Conservation (phyloP, 2,113 vertebrate species). For the Sus scrofa region DNA sequence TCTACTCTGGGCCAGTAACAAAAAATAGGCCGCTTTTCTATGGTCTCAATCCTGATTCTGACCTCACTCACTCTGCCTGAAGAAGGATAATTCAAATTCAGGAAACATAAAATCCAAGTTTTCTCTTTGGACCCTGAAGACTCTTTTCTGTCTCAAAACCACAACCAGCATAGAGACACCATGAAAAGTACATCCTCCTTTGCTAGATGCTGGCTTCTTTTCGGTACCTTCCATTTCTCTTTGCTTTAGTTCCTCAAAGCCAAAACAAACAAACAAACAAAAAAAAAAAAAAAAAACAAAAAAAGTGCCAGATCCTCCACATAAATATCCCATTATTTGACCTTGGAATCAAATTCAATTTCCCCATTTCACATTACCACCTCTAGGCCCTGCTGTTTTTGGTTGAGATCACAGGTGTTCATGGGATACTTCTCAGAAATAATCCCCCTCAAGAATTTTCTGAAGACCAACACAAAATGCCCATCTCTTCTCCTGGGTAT, state of each 20-base stretch:
- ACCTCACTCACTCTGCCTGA: background rate
- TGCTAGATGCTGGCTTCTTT: background rate
- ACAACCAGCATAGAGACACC: background rate
- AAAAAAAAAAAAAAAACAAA: too few species aligned
- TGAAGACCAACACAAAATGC: background rate
- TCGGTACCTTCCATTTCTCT: background rate
- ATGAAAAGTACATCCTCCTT: background rate
- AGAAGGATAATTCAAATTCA: background rate
- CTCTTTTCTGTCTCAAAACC: background rate
- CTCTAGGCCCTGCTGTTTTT: background rate
- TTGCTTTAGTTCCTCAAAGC: too few species aligned
- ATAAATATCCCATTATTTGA: background rate
- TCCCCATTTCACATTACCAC: background rate
- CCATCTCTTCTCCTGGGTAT: background rate
- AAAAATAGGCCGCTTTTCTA: background rate
- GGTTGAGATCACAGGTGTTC: background rate
- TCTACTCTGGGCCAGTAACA: background rate
- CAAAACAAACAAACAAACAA: background rate
- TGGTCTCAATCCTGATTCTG: background rate
- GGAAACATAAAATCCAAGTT: background rate
- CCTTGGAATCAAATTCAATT: background rate
- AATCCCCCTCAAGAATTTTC: background rate
- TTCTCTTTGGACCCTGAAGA: background rate
- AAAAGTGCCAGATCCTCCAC: background rate
- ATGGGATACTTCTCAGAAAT: background rate